Evolutionary conservation across 2,888 invertebrate species (phyloP).

Genomic region (Standfussiana lucernea): DNA sequence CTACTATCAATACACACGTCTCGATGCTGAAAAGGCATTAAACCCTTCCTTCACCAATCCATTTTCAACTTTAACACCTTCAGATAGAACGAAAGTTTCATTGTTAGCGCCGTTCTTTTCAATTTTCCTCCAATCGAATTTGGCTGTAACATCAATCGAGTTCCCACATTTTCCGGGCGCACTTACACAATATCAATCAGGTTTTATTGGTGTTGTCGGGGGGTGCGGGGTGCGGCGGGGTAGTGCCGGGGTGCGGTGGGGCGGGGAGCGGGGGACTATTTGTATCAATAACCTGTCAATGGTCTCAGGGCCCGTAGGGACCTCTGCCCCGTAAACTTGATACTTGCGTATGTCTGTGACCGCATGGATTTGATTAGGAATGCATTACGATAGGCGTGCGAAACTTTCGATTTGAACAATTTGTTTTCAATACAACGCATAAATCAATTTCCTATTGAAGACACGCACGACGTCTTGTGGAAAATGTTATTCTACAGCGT

Average conservation of each 20-base stretch:
- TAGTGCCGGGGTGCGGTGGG: constrained; percentile 68
- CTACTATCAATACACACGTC: constrained; percentile 82
- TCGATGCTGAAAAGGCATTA: constrained; percentile 75
- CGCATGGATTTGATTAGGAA: constrained; percentile 88
- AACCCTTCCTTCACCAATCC: constrained; percentile 41
- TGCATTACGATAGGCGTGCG: constrained; percentile 83
- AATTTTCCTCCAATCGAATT: constrained; percentile 90
- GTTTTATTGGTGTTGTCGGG: constrained; percentile 90
- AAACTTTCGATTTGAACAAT: constrained; percentile 67
- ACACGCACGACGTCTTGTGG: neutral
- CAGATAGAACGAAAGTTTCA: constrained; percentile 73
- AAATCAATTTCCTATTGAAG: constrained; percentile 16
- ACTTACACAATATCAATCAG: constrained; percentile 91
- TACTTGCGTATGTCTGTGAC: constrained; percentile 81
- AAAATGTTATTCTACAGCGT: constrained; percentile 2
- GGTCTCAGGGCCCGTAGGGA: constrained; percentile 85
- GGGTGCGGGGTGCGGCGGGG: constrained; percentile 75
- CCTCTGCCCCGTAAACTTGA: constrained; percentile 83
- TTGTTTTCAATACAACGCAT: constrained; percentile 33
- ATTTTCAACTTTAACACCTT: constrained; percentile 73
- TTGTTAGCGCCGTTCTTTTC: constrained; percentile 82
- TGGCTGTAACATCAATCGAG: constrained; percentile 90
- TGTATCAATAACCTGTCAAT: constrained; percentile 92
- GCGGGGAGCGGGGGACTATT: constrained; percentile 85
- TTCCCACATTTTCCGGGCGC: constrained; percentile 91